Evolutionary conservation across 1,140 invertebrate genomes (phyloP).

Genomic region (Bombus waltoni): DNA sequence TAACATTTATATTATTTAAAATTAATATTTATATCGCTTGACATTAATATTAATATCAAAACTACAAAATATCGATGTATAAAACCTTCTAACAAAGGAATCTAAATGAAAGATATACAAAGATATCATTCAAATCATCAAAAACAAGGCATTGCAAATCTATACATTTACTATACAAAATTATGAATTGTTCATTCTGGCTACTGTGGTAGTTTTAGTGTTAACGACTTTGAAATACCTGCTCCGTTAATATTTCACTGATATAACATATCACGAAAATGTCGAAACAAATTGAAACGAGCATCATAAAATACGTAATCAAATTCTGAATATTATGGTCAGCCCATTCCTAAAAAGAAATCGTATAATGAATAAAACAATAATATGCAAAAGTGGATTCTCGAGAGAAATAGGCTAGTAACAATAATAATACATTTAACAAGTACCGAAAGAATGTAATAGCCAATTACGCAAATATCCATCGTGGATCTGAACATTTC

Average conservation of each 20-base stretch:
- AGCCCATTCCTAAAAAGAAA: conserved; percentile 66
- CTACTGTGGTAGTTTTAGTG: neutral
- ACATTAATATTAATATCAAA: neutral
- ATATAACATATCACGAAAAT: conserved; percentile 74
- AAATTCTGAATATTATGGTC: conserved; percentile 32
- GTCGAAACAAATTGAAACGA: conserved; percentile 68
- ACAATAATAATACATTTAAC: neutral
- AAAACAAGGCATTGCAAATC: neutral
- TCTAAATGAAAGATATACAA: neutral
- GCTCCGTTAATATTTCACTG: conserved; percentile 66
- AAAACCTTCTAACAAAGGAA: neutral
- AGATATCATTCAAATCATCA: neutral
- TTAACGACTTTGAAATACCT: conserved; percentile 55
- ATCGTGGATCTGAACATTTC: conserved; percentile 73
- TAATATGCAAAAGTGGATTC: neutral
- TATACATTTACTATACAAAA: neutral
- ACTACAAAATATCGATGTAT: neutral
- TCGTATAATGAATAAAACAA: neutral
- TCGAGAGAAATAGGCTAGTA: neutral
- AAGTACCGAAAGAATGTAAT: conserved; percentile 73
- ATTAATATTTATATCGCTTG: neutral
- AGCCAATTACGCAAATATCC: conserved; percentile 74
- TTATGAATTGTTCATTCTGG: neutral
- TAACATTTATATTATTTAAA: too few species aligned
- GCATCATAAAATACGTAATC: conserved; percentile 46